These are phyloP conservation scores for Spisula solida DNA, from an alignment of 2,888 invertebrate genomes.

Conservation along the genomic window DNA sequence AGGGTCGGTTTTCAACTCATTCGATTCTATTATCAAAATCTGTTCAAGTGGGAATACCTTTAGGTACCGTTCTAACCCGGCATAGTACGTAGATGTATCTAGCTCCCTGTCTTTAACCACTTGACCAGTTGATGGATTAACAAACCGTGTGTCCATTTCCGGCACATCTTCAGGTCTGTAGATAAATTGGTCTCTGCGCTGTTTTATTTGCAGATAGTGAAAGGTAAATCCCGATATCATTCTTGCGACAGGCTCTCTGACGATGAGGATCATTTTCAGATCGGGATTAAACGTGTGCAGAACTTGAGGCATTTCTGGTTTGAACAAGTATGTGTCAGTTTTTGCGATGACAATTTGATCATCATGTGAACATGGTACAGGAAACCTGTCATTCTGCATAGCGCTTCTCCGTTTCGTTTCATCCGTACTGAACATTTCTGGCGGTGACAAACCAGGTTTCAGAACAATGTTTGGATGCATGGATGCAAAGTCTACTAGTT, in stretches of 20 bases:
- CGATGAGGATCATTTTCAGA: constrained; percentile 95
- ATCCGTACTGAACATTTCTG: constrained; percentile 41
- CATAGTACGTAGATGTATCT: constrained; percentile 24
- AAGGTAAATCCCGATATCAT: constrained; percentile 92
- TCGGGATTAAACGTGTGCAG: constrained; percentile 97
- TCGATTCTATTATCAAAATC: constrained; percentile 44
- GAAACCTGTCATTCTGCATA: constrained; percentile 83
- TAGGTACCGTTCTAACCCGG: constrained; percentile 26
- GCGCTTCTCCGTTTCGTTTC: not conserved
- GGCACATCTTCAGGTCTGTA: no score
- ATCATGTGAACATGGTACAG: constrained; percentile 96
- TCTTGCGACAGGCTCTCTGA: constrained; percentile 97
- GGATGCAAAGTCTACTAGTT: constrained; percentile 45
- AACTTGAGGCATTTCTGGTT: constrained; percentile 96
- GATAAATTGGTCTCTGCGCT: no score
- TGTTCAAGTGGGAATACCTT: constrained; percentile 26
- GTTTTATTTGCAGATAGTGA: no score
- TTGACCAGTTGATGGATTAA: not conserved
- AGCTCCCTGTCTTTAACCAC: not conserved
- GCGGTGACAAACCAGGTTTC: constrained; percentile 36
- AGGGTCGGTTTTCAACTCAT: constrained; percentile 38
- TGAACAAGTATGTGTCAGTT: constrained; percentile 98
- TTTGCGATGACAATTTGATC: constrained; percentile 98
- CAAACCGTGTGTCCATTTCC: not conserved
- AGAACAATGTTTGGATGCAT: constrained; percentile 51